Evolutionary conservation across 92 coral and sea anemone genomes (phyloP).

Genomic region (Porites lobata): DNA sequence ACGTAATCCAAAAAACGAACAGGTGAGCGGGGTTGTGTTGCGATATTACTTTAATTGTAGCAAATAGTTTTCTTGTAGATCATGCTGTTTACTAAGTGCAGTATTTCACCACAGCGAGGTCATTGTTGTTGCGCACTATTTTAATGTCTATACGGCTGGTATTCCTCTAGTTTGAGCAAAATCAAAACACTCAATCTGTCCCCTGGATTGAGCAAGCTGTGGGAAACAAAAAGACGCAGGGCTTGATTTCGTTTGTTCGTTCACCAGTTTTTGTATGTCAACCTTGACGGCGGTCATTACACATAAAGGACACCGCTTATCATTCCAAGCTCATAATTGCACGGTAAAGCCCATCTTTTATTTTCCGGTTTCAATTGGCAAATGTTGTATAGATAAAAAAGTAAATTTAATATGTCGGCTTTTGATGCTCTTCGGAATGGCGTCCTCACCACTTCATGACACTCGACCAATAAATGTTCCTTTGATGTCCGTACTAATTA

Average conservation of each 20-base stretch:
- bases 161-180: neutral
- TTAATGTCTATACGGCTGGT: neutral
- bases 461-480: constrained; percentile 20
- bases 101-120: neutral
- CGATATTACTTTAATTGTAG: neutral
- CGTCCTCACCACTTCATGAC: constrained; percentile 6
- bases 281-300: neutral
- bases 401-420: constrained; percentile 37
- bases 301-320: constrained; percentile 22
- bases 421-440: neutral
- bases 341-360: constrained; percentile 24
- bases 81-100: constrained; percentile 1
- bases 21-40: constrained; percentile 33
- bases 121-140: neutral
- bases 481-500: constrained; percentile 39
- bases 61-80: neutral
- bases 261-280: constrained; percentile 22
- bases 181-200: neutral
- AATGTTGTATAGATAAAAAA: constrained; percentile 13
- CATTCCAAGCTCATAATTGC: constrained; percentile 40
- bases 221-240: neutral
- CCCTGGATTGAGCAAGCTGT: neutral
- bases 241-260: constrained; percentile 12
- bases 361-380: constrained; percentile 14
- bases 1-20: constrained; percentile 47